Base-by-base conservation (phyloP, 2,888 invertebrate genomes). In the Lasioglossum oenotherae region DNA sequence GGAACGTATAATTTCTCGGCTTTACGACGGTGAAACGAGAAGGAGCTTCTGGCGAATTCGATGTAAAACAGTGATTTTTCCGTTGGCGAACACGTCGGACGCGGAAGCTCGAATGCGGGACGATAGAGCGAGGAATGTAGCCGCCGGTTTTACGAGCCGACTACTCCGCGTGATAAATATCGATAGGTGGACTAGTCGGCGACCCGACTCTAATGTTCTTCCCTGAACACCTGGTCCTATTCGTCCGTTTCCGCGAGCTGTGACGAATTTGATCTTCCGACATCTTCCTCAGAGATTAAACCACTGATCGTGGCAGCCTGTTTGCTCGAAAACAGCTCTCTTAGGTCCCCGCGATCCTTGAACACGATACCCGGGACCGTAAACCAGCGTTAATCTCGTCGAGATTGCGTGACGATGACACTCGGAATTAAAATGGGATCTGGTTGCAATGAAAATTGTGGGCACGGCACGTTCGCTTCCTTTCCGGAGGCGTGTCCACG, bases 121-220 rank as follows among this genome's bases (percentile, higher is more conserved):
- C 53, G 64, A 8, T 35, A 44, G 12, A 38, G 12, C 38, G 23
- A 35, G 77, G 84, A 84, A 84, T 69, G 83, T 71, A 27, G 82
- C 31, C 67, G 67, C 3, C 8, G 35, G 31, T 77, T 84, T 82
- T 78, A 84, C 83, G 83, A 82, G 57, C 75, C 35, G 16, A 12
- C 77, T n/a, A n/a, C n/a, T 46, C 38, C 4, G 73, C 67, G 53
- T 44, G 74, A 84, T 84, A 82, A 78, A 77, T 77, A 84, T 74
- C 77, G 77, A 82, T 69, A 69, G 67, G 16, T 38, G 72, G 44
- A 53, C 64, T 60, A 44, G 67, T 84, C 82, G 67, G 72, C 73
- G 73, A 82, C 16, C 31, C 64, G 72, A 53, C 57, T 82, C 83
- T 57, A 73, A 84, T 78, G 74, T n/a, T 53, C 53, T 38, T 41